Percentiles rank a stretch among this genome's conserved stretches.
Conservation (phyloP, 2,888 invertebrate genomes). For the Lepidocyrtinus sp. region DNA sequence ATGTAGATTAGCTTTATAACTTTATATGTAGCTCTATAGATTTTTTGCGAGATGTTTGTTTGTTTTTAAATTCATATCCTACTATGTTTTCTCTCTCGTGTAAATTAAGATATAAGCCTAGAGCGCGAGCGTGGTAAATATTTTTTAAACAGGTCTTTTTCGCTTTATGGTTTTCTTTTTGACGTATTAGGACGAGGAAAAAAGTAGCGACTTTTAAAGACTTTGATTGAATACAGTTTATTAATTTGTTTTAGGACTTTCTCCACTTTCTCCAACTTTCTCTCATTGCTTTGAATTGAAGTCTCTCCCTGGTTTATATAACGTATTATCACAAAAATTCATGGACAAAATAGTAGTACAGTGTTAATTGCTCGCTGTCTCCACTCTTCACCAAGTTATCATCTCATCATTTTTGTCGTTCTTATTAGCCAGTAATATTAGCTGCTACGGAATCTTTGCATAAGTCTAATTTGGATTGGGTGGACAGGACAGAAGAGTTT, state of each 20-base stretch:
- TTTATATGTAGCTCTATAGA: neutral
- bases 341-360: slow-evolving; percentile 56
- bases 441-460: neutral
- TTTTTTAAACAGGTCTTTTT: slow-evolving; percentile 46
- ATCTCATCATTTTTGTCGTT: too few species aligned
- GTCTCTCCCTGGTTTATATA: too few species aligned
- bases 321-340: slow-evolving; percentile 59
- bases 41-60: neutral
- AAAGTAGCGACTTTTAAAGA: neutral
- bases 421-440: too few species aligned
- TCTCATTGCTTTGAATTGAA: neutral
- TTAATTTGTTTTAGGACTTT: neutral
- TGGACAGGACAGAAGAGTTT: too few species aligned
- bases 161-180: neutral
- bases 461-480: too few species aligned
- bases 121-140: neutral
- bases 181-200: neutral
- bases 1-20: neutral
- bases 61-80: too few species aligned
- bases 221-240: neutral
- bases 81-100: too few species aligned
- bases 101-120: neutral
- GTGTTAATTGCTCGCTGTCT: neutral
- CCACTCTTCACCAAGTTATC: too few species aligned
- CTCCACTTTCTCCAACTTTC: neutral